Conservation (phyloP, 2,797 vertebrate genomes). For the Gorsachius magnificus region DNA sequence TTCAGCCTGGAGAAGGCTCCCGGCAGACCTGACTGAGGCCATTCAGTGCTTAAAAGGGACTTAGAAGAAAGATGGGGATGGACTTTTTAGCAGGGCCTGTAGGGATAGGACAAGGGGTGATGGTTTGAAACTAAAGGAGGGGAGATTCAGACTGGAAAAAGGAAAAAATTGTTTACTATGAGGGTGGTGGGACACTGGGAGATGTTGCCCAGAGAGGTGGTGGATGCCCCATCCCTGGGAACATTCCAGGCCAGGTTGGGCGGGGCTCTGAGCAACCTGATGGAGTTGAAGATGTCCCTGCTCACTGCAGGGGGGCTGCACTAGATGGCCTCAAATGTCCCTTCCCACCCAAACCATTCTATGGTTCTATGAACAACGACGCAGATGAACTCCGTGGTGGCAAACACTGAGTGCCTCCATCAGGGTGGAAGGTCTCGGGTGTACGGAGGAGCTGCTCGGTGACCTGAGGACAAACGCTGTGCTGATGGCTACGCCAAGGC, state of each 20-base stretch:
- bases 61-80: neutral
- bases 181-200: fast-evolving
- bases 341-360: neutral
- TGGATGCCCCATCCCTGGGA: neutral
- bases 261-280: neutral
- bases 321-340: too few relatives aligned
- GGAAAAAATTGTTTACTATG: fast-evolving
- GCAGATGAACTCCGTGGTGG: neutral
- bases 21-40: fast-evolving
- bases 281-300: neutral
- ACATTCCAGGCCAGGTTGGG: neutral
- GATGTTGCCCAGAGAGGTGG: neutral
- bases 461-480: neutral
- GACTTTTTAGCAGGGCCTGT: neutral
- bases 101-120: fast-evolving
- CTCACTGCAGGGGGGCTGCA: neutral
- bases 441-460: neutral
- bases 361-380: neutral
- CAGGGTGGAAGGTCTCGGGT: neutral
- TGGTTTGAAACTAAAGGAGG: neutral
- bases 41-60: fast-evolving
- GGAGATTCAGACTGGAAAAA: fast-evolving
- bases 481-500: neutral
- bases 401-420: neutral
- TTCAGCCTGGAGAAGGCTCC: neutral